Conservation (phyloP, 2,888 invertebrate genomes). For the Zygogramma bicolorata region DNA sequence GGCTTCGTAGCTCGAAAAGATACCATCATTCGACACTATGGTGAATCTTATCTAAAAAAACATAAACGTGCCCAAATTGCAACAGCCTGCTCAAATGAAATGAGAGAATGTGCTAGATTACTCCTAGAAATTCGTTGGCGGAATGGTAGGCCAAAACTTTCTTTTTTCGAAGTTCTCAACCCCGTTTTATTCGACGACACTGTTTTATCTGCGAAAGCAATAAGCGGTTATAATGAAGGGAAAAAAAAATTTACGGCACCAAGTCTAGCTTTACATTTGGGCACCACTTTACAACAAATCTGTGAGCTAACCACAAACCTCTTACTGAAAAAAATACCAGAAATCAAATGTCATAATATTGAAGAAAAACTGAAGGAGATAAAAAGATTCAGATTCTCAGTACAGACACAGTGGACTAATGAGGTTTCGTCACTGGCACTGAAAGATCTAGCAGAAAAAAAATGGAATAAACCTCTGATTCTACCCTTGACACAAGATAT, state of each 20-base stretch:
- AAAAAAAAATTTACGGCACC: slow-evolving; percentile 15
- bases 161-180: background rate
- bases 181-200: slow-evolving; percentile 12
- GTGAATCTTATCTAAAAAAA: slow-evolving; percentile 37
- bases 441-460: slow-evolving; percentile 48
- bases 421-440: slow-evolving; percentile 42
- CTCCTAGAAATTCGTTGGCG: slow-evolving; percentile 34
- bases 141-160: background rate
- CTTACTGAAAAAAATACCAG: slow-evolving; percentile 23
- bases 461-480: slow-evolving; percentile 34
- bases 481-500: slow-evolving; percentile 46
- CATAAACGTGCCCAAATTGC: slow-evolving; percentile 35
- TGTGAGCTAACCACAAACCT: slow-evolving; percentile 25
- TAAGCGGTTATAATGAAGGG: slow-evolving; percentile 16
- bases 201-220: background rate
- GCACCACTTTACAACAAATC: slow-evolving; percentile 25
- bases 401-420: slow-evolving; percentile 43
- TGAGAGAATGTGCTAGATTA: slow-evolving; percentile 27
- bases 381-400: slow-evolving; percentile 41
- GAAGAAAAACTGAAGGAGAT: slow-evolving; percentile 33
- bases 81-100: slow-evolving; percentile 10
- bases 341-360: slow-evolving; percentile 23
- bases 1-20: slow-evolving; percentile 23
- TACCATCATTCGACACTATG: slow-evolving; percentile 28
- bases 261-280: slow-evolving; percentile 19